phyloP scores from a whole-genome alignment of 1,140 invertebrate genomes.

The Chionoecetes opilio region DNA sequence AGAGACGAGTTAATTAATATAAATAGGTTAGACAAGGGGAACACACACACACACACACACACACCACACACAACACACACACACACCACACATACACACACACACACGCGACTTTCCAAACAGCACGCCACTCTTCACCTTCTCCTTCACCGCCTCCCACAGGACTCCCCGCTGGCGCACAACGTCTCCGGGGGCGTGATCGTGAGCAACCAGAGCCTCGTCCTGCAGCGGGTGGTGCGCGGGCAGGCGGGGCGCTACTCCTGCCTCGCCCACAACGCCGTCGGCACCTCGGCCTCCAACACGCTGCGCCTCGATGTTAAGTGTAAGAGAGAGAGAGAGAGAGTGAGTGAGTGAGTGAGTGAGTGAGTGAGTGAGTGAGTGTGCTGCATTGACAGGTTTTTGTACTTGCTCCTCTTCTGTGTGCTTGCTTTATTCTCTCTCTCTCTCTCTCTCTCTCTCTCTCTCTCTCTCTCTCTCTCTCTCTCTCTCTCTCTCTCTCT shows the following conservation, averaged over 20 bases:
- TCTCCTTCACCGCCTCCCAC: constrained; percentile 69
- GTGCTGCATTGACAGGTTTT: neutral
- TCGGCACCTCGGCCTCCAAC: constrained; percentile 93
- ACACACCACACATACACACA: neutral
- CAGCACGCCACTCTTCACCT: neutral
- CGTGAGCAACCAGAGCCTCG: constrained; percentile 91
- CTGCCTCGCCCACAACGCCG: constrained; percentile 93
- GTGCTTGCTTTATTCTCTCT: no score
- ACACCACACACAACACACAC: no score
- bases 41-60: no score
- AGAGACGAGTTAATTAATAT: no score
- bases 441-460: no score
- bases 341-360: neutral
- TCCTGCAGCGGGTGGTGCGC: constrained; percentile 90
- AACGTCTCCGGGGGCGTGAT: constrained; percentile 92
- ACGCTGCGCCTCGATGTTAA: constrained; percentile 91
- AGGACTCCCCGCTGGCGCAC: constrained; percentile 91
- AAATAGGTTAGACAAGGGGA: no score
- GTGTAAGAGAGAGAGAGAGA: constrained; percentile 86
- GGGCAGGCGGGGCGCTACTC: constrained; percentile 93
- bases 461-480: no score
- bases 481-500: no score
- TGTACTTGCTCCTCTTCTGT: no score
- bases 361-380: neutral
- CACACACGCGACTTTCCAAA: no score